These are phyloP conservation scores for Coturnix japonica DNA, from an alignment of 2,113 vertebrate species.

Conservation along the genomic window DNA sequence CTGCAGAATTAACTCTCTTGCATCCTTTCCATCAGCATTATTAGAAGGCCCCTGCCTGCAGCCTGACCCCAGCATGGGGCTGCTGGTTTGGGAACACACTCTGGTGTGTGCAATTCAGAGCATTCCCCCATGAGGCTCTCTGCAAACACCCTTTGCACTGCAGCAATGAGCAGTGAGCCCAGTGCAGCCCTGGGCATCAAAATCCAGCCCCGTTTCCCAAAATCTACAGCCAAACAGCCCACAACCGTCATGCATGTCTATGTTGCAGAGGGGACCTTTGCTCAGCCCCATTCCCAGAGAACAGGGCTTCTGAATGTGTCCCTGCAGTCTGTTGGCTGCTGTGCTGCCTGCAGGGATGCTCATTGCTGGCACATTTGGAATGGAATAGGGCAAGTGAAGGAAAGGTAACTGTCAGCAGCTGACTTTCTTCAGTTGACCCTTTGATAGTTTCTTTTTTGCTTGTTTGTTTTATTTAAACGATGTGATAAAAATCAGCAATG, in stretches of 20 bases:
- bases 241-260: neutral
- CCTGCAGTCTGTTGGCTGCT: neutral
- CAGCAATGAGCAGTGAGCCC: neutral
- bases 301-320: no score
- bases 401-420: conserved; percentile 5
- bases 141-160: neutral
- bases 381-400: neutral
- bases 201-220: neutral
- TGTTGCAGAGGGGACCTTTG: neutral
- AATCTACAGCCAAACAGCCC: neutral
- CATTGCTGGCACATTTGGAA: neutral
- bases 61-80: neutral
- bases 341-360: neutral
- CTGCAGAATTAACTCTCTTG: rapidly evolving
- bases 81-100: neutral
- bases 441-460: neutral
- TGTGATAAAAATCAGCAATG: conserved; percentile 56
- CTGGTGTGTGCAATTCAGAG: neutral
- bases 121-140: neutral
- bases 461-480: conserved; percentile 16
- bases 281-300: neutral
- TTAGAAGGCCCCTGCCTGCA: neutral
- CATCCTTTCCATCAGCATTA: neutral
- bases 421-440: neutral
- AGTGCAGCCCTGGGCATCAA: neutral